These are phyloP conservation scores for Cheilosia grossa DNA, from an alignment of 2,888 invertebrate genomes.

Conservation along the genomic window DNA sequence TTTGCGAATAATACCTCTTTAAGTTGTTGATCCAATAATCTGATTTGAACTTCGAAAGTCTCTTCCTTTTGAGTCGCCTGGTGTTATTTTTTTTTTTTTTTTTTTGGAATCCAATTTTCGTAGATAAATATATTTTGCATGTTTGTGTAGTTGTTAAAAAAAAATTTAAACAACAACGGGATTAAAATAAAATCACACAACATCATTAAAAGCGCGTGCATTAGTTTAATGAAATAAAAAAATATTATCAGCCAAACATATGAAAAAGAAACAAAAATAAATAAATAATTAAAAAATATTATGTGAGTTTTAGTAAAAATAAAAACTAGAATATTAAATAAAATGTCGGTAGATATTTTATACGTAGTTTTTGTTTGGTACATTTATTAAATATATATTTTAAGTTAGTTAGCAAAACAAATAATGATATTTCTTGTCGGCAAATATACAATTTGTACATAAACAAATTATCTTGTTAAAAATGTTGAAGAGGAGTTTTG, in stretches of 20 bases:
- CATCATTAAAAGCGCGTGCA: conserved; percentile 68
- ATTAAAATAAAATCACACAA: conserved; percentile 81
- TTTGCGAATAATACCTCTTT: conserved; percentile 91
- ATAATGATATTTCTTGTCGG: conserved; percentile 3
- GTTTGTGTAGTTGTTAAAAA: conserved; percentile 84
- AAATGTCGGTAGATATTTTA: conserved; percentile 81
- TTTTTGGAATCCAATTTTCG: conserved; percentile 60
- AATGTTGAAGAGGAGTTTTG: neutral
- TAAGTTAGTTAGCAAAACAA: conserved; percentile 42
- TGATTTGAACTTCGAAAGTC: conserved; percentile 95
- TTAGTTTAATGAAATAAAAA: conserved; percentile 50
- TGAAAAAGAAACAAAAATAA: conserved; percentile 77
- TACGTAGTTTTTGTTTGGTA: conserved; percentile 56
- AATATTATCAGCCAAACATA: conserved; percentile 76
- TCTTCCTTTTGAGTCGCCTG: conserved; percentile 98
- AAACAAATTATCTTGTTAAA: neutral
- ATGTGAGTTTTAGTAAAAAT: conserved; percentile 42
- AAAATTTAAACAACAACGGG: conserved; percentile 76
- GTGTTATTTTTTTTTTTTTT: conserved; percentile 51
- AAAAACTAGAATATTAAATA: conserved; percentile 41
- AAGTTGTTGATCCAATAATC: conserved; percentile 93
- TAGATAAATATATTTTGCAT: conserved; percentile 75
- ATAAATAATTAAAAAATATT: conserved; percentile 50
- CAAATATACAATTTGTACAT: neutral
- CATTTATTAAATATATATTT: conserved; percentile 2